Percentiles rank a stretch among this genome's conserved stretches.
Conservation (phyloP, 1,140 invertebrate genomes). For the Habropoda laboriosa region DNA sequence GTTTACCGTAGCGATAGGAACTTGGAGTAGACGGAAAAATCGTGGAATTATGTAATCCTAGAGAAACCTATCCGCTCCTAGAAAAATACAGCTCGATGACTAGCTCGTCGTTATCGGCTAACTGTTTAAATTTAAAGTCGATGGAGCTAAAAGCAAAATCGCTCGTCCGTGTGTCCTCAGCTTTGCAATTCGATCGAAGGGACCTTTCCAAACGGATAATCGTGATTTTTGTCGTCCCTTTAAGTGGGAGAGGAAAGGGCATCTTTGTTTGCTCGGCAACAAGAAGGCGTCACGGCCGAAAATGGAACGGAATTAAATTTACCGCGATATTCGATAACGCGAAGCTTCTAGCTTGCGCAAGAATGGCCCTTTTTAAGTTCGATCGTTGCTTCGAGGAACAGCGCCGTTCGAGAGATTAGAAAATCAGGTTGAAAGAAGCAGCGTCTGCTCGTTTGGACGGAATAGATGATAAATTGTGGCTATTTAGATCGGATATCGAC, state of each 20-base stretch:
- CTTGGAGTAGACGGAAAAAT: too few relatives aligned
- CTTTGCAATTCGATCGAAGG: background rate
- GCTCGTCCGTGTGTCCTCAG: background rate
- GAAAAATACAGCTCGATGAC: background rate
- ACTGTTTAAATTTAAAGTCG: conserved; percentile 1
- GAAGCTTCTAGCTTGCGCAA: background rate
- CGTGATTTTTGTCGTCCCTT: conserved; percentile 20
- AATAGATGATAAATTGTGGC: too few relatives aligned
- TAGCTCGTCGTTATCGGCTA: background rate
- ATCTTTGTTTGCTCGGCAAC: background rate
- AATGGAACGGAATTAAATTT: conserved; percentile 25
- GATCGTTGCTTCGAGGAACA: background rate
- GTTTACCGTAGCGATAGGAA: too few relatives aligned
- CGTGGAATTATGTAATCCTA: too few relatives aligned
- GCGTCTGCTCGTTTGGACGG: too few relatives aligned
- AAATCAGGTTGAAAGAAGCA: background rate
- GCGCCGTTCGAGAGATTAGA: background rate
- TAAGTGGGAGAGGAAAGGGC: background rate
- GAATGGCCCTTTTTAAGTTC: conserved; percentile 3
- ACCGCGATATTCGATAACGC: conserved; percentile 6
- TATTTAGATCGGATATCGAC: too few relatives aligned
- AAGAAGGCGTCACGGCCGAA: conserved; percentile 6
- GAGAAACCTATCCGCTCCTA: too few relatives aligned
- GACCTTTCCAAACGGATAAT: background rate
- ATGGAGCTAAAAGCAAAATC: background rate